phyloP scores from a whole-genome alignment of 1,140 invertebrate genomes.

The Fragariocoptes setiger region DNA sequence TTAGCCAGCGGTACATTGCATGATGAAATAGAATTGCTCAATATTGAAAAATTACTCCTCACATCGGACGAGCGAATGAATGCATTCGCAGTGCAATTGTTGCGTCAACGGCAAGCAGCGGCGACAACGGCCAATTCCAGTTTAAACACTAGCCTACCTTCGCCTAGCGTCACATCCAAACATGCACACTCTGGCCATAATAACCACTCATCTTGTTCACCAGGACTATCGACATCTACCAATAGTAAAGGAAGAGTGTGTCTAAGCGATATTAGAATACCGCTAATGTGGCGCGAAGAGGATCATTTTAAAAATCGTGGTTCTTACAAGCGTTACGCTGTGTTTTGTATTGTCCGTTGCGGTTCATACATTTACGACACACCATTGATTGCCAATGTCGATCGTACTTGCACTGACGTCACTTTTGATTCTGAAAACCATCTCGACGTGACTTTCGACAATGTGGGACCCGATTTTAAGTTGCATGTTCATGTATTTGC shows the following conservation, averaged over 20 bases:
- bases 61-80: slow-evolving; percentile 33
- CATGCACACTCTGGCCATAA: not conserved
- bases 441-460: slow-evolving; percentile 31
- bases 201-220: not conserved
- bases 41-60: slow-evolving; percentile 31
- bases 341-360: slow-evolving; percentile 31
- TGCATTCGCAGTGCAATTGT: slow-evolving; percentile 15
- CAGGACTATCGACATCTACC: not conserved
- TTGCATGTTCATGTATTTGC: slow-evolving; percentile 32
- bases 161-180: not conserved
- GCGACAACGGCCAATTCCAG: too few species aligned
- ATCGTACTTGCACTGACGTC: slow-evolving; percentile 33
- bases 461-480: slow-evolving; percentile 29
- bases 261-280: slow-evolving; percentile 26
- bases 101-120: not conserved
- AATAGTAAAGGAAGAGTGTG: not conserved
- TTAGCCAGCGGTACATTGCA: too few species aligned
- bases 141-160: not conserved
- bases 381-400: slow-evolving; percentile 28
- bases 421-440: too few species aligned
- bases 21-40: slow-evolving; percentile 16
- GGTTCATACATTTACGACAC: slow-evolving; percentile 36
- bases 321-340: slow-evolving; percentile 32
- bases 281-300: slow-evolving; percentile 34
- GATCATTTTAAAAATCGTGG: slow-evolving; percentile 40